A percentile compares a stretch with the other conserved stretches of the same genome.
These are phyloP conservation scores for Pecten maximus DNA, from an alignment of 2,888 invertebrate genomes.

Conservation along the genomic window DNA sequence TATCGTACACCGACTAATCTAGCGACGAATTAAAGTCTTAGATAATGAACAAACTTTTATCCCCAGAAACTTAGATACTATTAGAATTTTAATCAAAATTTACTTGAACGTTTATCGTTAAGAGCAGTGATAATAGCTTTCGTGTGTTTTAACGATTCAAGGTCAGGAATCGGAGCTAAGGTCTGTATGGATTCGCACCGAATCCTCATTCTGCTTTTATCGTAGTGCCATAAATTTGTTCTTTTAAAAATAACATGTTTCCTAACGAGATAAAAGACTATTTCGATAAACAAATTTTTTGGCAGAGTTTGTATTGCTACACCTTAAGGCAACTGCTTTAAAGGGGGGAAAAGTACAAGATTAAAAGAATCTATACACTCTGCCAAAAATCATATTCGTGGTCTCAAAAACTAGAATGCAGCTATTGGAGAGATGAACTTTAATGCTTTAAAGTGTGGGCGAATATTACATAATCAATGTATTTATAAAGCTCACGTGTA, in stretches of 20 bases:
- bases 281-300: not conserved
- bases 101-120: conserved; percentile 26
- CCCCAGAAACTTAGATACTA: conserved; percentile 1
- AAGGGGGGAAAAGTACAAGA: not conserved
- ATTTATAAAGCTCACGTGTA: not conserved
- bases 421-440: conserved; percentile 11
- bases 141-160: conserved; percentile 4
- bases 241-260: conserved; percentile 30
- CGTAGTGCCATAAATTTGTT: conserved; percentile 13
- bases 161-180: conserved; percentile 23
- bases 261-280: conserved; percentile 33
- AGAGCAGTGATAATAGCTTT: conserved; percentile 4
- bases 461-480: conserved; percentile 29
- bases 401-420: not conserved
- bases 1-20: conserved; percentile 2
- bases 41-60: conserved; percentile 25
- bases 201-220: conserved; percentile 22
- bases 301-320: not conserved
- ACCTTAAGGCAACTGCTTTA: not conserved
- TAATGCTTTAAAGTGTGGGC: not conserved
- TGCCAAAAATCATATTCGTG: conserved; percentile 23
- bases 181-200: conserved; percentile 20
- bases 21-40: conserved; percentile 1
- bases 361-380: not conserved
- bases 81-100: conserved; percentile 33